phyloP scores from a whole-genome alignment of 2,797 vertebrate genomes.

The Pipistrellus pygmaeus region DNA sequence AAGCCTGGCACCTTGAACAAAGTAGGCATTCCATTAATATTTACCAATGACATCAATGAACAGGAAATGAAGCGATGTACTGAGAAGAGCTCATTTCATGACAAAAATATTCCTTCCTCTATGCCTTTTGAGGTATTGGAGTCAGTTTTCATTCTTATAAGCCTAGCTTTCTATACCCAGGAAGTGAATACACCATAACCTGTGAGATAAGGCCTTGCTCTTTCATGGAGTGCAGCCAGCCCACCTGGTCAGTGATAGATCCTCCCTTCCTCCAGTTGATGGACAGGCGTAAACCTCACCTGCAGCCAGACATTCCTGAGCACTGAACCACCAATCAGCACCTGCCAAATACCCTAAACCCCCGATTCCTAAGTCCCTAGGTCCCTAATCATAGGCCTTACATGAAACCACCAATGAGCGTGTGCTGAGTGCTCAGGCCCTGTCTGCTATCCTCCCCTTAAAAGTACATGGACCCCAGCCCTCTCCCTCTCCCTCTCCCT shows the following conservation, averaged over 20 bases:
- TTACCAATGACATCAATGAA: constrained; percentile 3
- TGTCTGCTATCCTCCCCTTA: no score
- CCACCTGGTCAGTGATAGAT: background rate
- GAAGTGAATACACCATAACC: background rate
- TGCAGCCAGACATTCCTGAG: no score
- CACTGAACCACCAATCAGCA: no score
- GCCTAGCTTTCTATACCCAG: background rate
- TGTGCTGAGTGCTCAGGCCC: no score
- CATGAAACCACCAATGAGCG: no score
- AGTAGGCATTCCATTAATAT: constrained; percentile 24
- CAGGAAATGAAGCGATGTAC: constrained; percentile 12
- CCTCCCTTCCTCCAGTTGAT: no score
- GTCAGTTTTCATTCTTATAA: background rate
- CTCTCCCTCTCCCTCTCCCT: no score
- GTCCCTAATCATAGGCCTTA: no score
- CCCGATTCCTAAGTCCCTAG: no score
- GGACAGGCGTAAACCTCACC: no score
- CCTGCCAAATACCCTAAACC: no score
- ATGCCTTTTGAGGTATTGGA: background rate
- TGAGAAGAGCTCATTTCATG: background rate
- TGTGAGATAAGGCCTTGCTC: background rate
- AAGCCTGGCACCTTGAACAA: background rate
- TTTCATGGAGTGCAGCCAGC: background rate
- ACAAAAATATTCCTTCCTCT: background rate
- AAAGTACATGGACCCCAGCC: no score